phyloP scores from a whole-genome alignment of 23 tunicate species.

The Trididemnum miniatum region DNA sequence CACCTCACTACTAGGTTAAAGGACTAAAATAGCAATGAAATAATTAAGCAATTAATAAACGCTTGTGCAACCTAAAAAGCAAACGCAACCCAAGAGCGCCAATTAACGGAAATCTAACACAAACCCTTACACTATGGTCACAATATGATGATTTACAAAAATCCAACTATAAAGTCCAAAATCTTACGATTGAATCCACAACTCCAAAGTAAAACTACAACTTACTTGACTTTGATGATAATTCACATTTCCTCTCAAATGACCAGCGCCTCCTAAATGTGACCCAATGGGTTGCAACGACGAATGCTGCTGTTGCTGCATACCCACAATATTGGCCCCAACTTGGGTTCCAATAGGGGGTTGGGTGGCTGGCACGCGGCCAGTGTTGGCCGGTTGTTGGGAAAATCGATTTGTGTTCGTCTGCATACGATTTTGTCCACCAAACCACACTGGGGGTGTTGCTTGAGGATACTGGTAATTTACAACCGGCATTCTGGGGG shows the following conservation, averaged over 20 bases:
- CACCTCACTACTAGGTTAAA: too few relatives aligned
- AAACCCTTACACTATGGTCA: too few relatives aligned
- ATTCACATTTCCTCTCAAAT: slow-evolving; percentile 29
- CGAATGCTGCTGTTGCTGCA: slow-evolving; percentile 45
- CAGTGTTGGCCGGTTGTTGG: slow-evolving; percentile 6
- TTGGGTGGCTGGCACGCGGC: slow-evolving; percentile 30
- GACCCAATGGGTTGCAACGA: slow-evolving; percentile 59
- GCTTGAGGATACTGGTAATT: slow-evolving; percentile 23
- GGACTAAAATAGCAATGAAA: too few relatives aligned
- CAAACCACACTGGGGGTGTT: slow-evolving; percentile 29
- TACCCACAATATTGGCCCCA: slow-evolving; percentile 55
- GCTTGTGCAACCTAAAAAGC: too few relatives aligned
- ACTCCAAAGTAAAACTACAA: too few relatives aligned
- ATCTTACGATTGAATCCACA: too few relatives aligned
- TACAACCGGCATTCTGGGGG: slow-evolving; percentile 4
- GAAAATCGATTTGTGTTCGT: slow-evolving; percentile 31
- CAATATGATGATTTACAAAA: too few relatives aligned
- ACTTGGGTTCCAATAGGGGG: slow-evolving; percentile 74
- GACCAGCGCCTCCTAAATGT: slow-evolving; percentile 66
- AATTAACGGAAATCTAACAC: too few relatives aligned
- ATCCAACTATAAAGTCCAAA: too few relatives aligned
- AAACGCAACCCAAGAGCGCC: too few relatives aligned
- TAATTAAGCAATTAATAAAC: too few relatives aligned
- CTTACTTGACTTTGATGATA: slow-evolving; percentile 41
- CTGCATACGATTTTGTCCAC: slow-evolving; percentile 9